Evolutionary conservation across 30 jellyfish, hydroid and myxozoan genomes (phyloP), one percentile per base, ranked within the genome.

Genomic region (Aurelia aurita): DNA sequence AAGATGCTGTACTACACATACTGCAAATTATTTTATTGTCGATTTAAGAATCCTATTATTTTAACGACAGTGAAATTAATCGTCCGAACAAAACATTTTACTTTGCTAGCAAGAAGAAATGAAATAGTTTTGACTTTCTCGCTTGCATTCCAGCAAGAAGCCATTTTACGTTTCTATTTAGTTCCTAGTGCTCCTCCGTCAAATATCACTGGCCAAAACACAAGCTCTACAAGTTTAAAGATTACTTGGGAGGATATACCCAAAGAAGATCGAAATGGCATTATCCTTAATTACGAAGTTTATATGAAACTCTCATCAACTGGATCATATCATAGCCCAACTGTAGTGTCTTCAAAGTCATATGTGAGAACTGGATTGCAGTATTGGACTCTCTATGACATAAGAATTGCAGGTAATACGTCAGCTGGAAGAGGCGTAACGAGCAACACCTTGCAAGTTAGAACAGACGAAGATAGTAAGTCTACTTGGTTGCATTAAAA

Each of bases 401-500:
- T 71, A 10, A 71, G 49, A 31, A 65, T 71, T 11, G 45, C 84
- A 18, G 84, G 70, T 2, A 15, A 8, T 3, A 71, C 84, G 22
- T 71, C 84, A 7, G 53, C 44, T n/a, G 84, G 84, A 16, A 65
- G 22, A 71, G 84, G 84, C 14, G 22, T 14, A 27, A 43, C 44
- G 28, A 71, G 84, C 28, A 20, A 31, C n/a, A 15, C 4, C 3
- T 6, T 71, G n/a, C 35, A 39, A 71, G 71, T 71, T n/a, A 19
- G 84, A 39, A 71, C 84, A 19, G 84, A 71, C 45, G 84, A 71
- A 45, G 84, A 71, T 65, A 71, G 84, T 71, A 71, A 57, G 84
- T 55, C 25, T 14, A 11, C 15, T 39, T 2, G 2, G 43, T 31
- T 31, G 43, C 1, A 2, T 31, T 31, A 2, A n/a, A 31, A 0